Conservation (phyloP, 2,113 vertebrate species). For the Odocoileus virginianus region DNA sequence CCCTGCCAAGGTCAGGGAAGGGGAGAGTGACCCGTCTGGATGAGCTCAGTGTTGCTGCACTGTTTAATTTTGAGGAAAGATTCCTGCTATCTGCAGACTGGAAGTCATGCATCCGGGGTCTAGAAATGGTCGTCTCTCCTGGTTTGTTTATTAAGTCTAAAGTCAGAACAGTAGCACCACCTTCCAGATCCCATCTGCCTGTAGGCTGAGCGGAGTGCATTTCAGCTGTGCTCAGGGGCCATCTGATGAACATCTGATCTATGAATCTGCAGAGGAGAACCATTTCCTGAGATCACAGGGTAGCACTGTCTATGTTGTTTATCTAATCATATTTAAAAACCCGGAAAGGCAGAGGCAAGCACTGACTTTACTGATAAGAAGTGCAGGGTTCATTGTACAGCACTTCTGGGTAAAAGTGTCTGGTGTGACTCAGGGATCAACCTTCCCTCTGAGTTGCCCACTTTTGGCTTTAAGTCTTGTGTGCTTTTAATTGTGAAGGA, state of each 20-base stretch:
- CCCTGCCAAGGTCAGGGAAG: background rate
- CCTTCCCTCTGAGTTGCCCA: background rate
- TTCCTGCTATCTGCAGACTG: background rate
- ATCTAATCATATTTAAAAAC: background rate
- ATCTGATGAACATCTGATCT: background rate
- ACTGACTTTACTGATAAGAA: background rate
- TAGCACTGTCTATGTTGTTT: background rate
- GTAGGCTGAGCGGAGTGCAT: background rate
- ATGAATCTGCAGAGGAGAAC: background rate
- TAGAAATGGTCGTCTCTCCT: background rate
- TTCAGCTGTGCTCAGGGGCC: background rate
- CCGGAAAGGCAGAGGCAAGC: background rate
- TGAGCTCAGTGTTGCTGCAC: background rate
- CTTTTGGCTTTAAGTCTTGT: background rate
- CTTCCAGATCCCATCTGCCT: background rate
- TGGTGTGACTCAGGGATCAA: too few relatives aligned
- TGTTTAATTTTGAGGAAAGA: background rate
- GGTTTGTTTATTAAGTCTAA: background rate
- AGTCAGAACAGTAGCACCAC: background rate
- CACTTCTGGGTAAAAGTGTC: background rate
- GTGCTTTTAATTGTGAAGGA: background rate
- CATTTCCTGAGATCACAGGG: background rate
- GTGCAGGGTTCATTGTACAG: background rate
- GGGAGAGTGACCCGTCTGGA: background rate
- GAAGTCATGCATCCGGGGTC: background rate